phyloP scores from a whole-genome alignment of 2,888 invertebrate species.

The Amiota communis region DNA sequence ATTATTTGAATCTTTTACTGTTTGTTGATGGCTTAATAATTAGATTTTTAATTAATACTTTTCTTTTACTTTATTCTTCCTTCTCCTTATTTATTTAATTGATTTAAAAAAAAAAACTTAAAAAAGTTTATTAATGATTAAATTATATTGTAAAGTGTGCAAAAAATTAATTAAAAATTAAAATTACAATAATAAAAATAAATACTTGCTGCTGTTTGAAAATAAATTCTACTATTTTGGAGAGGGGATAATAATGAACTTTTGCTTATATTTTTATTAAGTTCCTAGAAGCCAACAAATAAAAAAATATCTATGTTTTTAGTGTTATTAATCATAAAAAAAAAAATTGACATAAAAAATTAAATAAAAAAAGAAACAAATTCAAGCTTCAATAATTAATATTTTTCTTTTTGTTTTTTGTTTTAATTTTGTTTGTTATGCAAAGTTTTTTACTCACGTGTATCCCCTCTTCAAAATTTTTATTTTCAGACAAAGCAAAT shows the following conservation, averaged over 20 bases:
- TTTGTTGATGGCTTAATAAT: background rate
- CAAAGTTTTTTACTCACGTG: constrained; percentile 67
- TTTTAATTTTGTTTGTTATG: constrained; percentile 60
- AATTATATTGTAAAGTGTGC: constrained; percentile 20
- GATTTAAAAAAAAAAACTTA: background rate
- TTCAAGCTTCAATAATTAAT: constrained; percentile 49
- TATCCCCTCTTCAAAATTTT: constrained; percentile 73
- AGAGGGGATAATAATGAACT: constrained; percentile 68
- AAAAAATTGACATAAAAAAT: constrained; percentile 13
- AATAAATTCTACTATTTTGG: constrained; percentile 53
- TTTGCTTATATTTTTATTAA: constrained; percentile 29
- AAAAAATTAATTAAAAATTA: constrained; percentile 31
- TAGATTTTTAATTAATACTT: background rate
- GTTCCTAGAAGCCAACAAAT: background rate
- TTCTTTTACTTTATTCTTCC: constrained; percentile 41
- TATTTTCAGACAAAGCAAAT: constrained; percentile 68
- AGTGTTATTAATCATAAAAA: constrained; percentile 42
- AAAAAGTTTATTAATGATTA: constrained; percentile 29
- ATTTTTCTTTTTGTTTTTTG: constrained; percentile 57
- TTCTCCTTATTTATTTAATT: constrained; percentile 41
- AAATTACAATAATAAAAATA: constrained; percentile 38
- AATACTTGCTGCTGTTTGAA: constrained; percentile 43
- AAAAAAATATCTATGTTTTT: constrained; percentile 51
- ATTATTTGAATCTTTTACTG: background rate
- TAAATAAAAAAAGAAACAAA: constrained; percentile 30